Conservation (phyloP, 1,140 invertebrate species). For the Pachyrhynchus sulphureomaculatus region DNA sequence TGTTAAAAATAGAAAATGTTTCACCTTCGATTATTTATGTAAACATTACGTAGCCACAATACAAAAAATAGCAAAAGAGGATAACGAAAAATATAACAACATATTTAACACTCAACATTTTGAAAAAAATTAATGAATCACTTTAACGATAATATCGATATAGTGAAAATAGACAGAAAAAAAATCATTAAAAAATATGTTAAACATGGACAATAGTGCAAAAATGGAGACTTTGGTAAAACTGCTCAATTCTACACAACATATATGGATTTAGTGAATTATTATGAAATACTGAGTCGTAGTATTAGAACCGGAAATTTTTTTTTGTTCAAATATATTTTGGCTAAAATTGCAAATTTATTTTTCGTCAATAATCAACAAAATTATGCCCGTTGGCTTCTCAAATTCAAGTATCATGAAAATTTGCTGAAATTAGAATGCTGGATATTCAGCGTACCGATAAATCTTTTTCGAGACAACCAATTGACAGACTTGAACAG, state of each 20-base stretch:
- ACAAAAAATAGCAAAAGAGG: too few species aligned
- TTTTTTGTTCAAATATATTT: slow-evolving; percentile 31
- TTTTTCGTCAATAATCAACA: slow-evolving; percentile 35
- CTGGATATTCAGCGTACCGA: slow-evolving; percentile 36
- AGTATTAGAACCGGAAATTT: slow-evolving; percentile 38
- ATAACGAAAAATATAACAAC: too few species aligned
- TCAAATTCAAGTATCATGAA: slow-evolving; percentile 18
- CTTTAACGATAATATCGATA: too few species aligned
- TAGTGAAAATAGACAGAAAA: too few species aligned
- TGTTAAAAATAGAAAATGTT: too few species aligned
- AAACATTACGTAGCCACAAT: too few species aligned
- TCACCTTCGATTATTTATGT: too few species aligned
- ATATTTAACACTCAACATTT: too few species aligned
- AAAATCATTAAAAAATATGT: too few species aligned
- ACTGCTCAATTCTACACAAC: slow-evolving; percentile 41
- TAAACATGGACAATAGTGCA: too few species aligned
- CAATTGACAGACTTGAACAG: slow-evolving; percentile 31
- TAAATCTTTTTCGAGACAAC: slow-evolving; percentile 37
- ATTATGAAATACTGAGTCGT: slow-evolving; percentile 39
- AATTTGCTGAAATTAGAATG: not conserved
- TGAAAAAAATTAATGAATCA: too few species aligned
- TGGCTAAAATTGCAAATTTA: slow-evolving; percentile 35
- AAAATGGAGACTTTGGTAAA: too few species aligned
- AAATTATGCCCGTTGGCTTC: slow-evolving; percentile 27
- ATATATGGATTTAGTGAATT: slow-evolving; percentile 40